These are phyloP conservation scores for Brevimyrus niger DNA, from an alignment of 2,113 vertebrate genomes.

Conservation along the genomic window DNA sequence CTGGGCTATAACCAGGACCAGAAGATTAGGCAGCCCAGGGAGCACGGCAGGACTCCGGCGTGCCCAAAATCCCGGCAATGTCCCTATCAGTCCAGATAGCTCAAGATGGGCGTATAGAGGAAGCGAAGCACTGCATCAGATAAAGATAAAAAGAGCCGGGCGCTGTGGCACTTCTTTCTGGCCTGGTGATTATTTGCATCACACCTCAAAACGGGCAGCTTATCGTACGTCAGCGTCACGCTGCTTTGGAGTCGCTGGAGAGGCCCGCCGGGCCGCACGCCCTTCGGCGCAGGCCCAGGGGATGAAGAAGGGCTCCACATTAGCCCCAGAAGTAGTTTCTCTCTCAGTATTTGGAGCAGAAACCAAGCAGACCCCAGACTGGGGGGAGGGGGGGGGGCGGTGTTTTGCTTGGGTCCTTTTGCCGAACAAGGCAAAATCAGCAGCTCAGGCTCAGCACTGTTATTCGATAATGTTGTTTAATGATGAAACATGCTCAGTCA, in stretches of 20 bases:
- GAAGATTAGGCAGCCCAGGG: not conserved
- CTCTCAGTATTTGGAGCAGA: not conserved
- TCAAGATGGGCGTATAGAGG: not conserved
- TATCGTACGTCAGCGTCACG: not conserved
- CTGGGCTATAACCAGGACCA: not conserved
- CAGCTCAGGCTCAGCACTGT: too few species aligned
- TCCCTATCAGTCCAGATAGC: not conserved
- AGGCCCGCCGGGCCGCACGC: not conserved
- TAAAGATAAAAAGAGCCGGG: not conserved
- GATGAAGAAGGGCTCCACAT: not conserved
- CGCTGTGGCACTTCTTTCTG: not conserved
- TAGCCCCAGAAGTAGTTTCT: not conserved
- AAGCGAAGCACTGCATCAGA: not conserved
- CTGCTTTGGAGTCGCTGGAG: not conserved
- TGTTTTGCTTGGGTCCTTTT: not conserved
- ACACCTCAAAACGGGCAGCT: not conserved
- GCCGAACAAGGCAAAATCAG: not conserved
- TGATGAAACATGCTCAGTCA: not conserved
- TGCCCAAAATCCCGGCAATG: not conserved
- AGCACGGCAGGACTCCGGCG: not conserved
- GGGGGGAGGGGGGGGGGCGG: not conserved
- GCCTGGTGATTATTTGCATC: constrained; percentile 3
- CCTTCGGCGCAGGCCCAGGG: not conserved
- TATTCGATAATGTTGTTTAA: too few species aligned
- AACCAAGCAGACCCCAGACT: not conserved